phyloP scores from a whole-genome alignment of 2,888 invertebrate genomes.

The Gastracanthus pulcherrimus region DNA sequence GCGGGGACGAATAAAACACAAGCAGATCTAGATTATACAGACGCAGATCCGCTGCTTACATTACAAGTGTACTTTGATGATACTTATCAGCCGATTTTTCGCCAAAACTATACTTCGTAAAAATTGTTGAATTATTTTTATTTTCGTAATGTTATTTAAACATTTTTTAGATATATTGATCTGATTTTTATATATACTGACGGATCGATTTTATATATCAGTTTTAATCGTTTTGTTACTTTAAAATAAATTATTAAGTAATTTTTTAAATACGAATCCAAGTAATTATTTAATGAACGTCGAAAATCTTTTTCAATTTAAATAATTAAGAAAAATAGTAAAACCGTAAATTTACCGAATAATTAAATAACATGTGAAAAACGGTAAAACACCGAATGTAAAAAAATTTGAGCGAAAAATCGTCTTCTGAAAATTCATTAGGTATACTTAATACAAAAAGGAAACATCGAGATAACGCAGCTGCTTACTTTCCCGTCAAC shows the following conservation, averaged over 20 bases:
- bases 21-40: conserved; percentile 36
- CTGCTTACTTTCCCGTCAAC: conserved; percentile 25
- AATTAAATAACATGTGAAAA: too few species aligned
- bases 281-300: too few species aligned
- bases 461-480: conserved; percentile 27
- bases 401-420: not conserved
- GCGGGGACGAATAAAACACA: conserved; percentile 43
- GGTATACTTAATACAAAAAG: conserved; percentile 11
- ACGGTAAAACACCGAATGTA: too few species aligned
- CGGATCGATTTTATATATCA: too few species aligned
- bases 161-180: too few species aligned
- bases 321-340: not conserved
- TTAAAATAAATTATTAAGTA: too few species aligned
- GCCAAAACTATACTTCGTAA: not conserved
- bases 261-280: too few species aligned
- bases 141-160: not conserved
- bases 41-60: conserved; percentile 35
- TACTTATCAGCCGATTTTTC: conserved; percentile 4
- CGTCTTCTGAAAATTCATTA: conserved; percentile 18
- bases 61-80: not conserved
- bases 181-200: too few species aligned
- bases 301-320: too few species aligned
- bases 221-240: too few species aligned
- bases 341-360: not conserved
- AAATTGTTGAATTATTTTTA: not conserved